Conservation (phyloP, 92 coral and sea anemone species). For the Parazoanthus swiftii region DNA sequence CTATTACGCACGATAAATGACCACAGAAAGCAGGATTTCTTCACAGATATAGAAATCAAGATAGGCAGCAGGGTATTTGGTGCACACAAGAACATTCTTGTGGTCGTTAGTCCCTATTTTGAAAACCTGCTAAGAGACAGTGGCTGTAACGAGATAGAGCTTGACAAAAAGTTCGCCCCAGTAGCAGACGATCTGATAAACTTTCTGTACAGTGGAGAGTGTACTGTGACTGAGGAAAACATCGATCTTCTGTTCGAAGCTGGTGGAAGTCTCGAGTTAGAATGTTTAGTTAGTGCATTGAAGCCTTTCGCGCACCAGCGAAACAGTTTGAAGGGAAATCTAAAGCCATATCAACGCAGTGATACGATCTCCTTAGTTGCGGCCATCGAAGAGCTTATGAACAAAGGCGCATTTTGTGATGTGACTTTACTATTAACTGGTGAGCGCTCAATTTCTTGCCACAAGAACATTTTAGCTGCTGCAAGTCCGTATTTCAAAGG, state of each 20-base stretch:
- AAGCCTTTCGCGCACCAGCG: conserved; percentile 33
- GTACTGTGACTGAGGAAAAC: conserved; percentile 45
- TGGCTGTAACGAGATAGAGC: conserved; percentile 27
- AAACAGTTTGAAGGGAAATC: conserved; percentile 25
- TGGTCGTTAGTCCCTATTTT: conserved; percentile 39
- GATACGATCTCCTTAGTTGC: conserved; percentile 32
- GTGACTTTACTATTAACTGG: conserved; percentile 44
- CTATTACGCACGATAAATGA: not conserved
- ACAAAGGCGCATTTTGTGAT: conserved; percentile 52
- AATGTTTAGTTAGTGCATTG: conserved; percentile 11
- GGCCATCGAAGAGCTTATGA: conserved; percentile 33
- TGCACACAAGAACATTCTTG: conserved; percentile 54
- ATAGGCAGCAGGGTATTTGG: conserved; percentile 42
- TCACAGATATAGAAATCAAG: conserved; percentile 51
- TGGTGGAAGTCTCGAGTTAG: conserved; percentile 40
- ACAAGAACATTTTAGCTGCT: conserved; percentile 62
- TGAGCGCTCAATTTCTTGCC: conserved; percentile 49
- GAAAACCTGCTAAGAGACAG: conserved; percentile 39
- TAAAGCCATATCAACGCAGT: conserved; percentile 34
- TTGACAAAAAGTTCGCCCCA: conserved; percentile 46
- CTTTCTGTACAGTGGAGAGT: conserved; percentile 52
- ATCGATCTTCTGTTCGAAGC: conserved; percentile 35
- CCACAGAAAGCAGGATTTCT: conserved; percentile 31
- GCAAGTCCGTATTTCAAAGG: conserved; percentile 62
- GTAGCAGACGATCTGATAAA: conserved; percentile 42